Evolutionary conservation across 2,888 invertebrate species (phyloP).

Genomic region (Mythimna loreyi): DNA sequence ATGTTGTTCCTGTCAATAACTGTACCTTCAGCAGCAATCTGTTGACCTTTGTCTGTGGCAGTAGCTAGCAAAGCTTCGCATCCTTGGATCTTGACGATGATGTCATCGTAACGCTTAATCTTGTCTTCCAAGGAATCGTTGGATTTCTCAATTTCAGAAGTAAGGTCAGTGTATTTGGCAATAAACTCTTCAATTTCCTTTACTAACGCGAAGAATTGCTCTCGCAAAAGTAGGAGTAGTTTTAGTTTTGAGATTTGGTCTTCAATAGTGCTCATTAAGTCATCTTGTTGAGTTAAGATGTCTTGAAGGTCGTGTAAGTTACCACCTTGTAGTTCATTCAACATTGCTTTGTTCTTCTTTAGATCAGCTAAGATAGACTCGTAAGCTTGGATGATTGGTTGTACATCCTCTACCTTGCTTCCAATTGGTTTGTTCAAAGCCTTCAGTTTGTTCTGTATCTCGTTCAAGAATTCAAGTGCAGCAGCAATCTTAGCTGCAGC

Average conservation of each 20-base stretch:
- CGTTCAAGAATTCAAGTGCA: slow-evolving; percentile 94
- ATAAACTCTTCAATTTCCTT: slow-evolving; percentile 97
- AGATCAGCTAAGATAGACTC: slow-evolving; percentile 95
- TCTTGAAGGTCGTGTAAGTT: slow-evolving; percentile 95
- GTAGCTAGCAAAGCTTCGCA: slow-evolving; percentile 96
- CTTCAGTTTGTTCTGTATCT: slow-evolving; percentile 95
- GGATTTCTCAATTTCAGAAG: slow-evolving; percentile 96
- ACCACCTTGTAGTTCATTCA: slow-evolving; percentile 94
- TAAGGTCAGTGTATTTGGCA: slow-evolving; percentile 96
- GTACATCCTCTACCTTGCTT: slow-evolving; percentile 96
- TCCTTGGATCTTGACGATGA: slow-evolving; percentile 96
- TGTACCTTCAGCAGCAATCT: slow-evolving; percentile 97
- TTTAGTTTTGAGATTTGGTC: slow-evolving; percentile 96
- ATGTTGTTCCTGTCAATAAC: slow-evolving; percentile 96
- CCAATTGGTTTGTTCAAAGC: slow-evolving; percentile 96
- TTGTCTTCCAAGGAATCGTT: slow-evolving; percentile 96
- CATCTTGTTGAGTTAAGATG: slow-evolving; percentile 95
- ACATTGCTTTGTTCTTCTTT: slow-evolving; percentile 94
- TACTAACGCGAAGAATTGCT: slow-evolving; percentile 96
- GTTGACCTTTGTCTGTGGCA: slow-evolving; percentile 97
- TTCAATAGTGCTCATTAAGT: slow-evolving; percentile 95
- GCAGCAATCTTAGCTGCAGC: slow-evolving; percentile 95
- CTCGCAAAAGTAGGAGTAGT: slow-evolving; percentile 94
- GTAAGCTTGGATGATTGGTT: slow-evolving; percentile 94
- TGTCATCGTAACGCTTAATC: slow-evolving; percentile 96